phyloP scores from a whole-genome alignment of 2,888 invertebrate genomes.

The Steinernema carpocapsae region DNA sequence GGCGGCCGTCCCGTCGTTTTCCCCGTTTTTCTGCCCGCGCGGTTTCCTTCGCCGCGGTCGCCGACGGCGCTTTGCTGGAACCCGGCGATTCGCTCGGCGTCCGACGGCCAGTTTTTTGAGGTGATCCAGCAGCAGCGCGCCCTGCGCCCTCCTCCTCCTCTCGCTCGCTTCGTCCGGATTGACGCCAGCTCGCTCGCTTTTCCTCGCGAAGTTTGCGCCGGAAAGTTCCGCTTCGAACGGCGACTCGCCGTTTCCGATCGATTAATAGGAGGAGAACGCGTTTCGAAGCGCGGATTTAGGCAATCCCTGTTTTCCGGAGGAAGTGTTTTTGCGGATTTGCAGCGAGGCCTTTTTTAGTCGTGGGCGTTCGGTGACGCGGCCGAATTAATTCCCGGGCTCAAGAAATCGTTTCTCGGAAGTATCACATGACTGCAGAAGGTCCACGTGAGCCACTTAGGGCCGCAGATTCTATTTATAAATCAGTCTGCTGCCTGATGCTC shows the following conservation, averaged over 20 bases:
- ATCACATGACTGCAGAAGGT: no score
- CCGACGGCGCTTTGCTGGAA: slow-evolving; percentile 10
- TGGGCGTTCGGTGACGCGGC: neutral
- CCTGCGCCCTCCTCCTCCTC: neutral
- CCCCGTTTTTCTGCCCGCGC: slow-evolving; percentile 11
- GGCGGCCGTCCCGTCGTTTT: slow-evolving; percentile 5
- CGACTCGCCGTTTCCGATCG: slow-evolving; percentile 3
- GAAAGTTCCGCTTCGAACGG: neutral
- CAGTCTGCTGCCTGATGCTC: no score
- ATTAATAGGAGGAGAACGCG: neutral
- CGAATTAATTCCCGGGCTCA: slow-evolving; percentile 10
- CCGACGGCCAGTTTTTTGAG: slow-evolving; percentile 7
- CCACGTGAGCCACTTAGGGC: no score
- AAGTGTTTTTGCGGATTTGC: neutral
- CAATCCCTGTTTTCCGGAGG: neutral
- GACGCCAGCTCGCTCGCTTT: no score
- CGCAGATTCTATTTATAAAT: no score
- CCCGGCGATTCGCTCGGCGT: neutral
- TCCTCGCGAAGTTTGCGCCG: no score
- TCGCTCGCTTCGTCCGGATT: neutral
- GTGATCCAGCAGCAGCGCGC: neutral
- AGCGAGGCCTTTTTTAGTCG: slow-evolving; percentile 9
- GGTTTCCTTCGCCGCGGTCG: neutral
- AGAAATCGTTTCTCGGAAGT: no score
- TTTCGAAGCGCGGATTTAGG: neutral